These are phyloP conservation scores for Masticophis lateralis DNA, from an alignment of 2,797 vertebrate species.

Conservation along the genomic window DNA sequence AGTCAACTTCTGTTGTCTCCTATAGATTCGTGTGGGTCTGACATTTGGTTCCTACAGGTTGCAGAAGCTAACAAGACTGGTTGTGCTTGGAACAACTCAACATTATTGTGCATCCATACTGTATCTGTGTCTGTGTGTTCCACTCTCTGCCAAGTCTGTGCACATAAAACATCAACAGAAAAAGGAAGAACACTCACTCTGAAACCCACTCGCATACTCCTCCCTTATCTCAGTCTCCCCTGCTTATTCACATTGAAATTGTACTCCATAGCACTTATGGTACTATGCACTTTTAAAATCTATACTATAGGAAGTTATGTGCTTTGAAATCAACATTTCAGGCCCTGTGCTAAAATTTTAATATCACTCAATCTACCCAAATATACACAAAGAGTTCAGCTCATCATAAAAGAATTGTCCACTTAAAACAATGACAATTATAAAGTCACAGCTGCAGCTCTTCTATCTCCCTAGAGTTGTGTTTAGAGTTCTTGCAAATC, in stretches of 20 bases:
- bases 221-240: background rate
- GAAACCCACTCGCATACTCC: background rate
- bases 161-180: background rate
- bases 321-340: background rate
- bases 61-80: background rate
- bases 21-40: background rate
- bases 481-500: background rate
- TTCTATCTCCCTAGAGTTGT: background rate
- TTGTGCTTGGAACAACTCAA: background rate
- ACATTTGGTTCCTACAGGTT: background rate
- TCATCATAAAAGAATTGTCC: background rate
- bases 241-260: background rate
- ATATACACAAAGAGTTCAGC: background rate
- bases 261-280: background rate
- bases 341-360: background rate
- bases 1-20: background rate
- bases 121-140: background rate
- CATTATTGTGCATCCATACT: background rate
- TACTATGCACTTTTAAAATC: background rate
- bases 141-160: background rate
- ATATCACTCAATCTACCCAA: background rate
- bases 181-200: background rate
- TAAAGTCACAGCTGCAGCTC: background rate
- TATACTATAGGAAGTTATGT: background rate
- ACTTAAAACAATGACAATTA: background rate